phyloP scores from a whole-genome alignment of 2,113 vertebrate genomes.

The Tonatia bakeri region DNA sequence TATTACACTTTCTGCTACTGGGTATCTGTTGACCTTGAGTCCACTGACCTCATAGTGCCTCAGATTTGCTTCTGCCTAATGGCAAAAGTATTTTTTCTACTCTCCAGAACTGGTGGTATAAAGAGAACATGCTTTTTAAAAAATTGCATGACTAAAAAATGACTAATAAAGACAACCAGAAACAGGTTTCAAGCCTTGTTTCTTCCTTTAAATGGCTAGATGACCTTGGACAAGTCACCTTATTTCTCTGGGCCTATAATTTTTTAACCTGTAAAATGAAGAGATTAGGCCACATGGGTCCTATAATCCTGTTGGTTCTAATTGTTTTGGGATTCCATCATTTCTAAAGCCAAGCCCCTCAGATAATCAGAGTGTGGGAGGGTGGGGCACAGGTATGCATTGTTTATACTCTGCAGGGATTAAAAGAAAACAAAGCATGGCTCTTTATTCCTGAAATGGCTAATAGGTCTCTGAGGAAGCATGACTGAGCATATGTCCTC shows the following conservation, averaged over 20 bases:
- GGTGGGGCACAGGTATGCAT: neutral
- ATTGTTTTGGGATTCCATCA: neutral
- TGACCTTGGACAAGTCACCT: neutral
- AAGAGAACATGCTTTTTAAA: neutral
- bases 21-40: neutral
- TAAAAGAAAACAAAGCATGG: neutral
- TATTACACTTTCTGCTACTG: neutral
- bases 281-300: neutral
- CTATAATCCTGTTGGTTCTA: neutral
- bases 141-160: neutral
- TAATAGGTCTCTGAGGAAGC: neutral
- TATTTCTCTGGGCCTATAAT: neutral
- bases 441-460: neutral
- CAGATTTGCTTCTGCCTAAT: neutral
- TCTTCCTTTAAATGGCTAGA: neutral
- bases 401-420: neutral
- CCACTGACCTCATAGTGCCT: neutral
- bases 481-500: neutral
- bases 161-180: neutral
- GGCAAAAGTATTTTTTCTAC: neutral
- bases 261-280: neutral
- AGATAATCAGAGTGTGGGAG: neutral
- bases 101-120: neutral
- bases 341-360: neutral
- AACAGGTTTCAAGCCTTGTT: neutral